Base-by-base conservation (phyloP, 1,140 invertebrate genomes). In the Euschistus heros region DNA sequence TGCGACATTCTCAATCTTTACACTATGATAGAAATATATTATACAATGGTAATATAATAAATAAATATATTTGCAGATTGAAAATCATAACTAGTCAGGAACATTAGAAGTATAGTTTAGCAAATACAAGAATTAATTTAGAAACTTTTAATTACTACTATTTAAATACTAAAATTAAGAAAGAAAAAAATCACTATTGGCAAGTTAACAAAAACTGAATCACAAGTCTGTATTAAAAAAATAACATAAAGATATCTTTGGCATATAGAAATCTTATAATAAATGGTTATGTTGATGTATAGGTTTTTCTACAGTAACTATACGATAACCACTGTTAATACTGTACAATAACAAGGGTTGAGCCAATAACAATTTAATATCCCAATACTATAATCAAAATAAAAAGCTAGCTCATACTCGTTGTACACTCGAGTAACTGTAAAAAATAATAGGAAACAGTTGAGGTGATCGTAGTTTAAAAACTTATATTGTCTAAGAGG, bases 321-420 rank as follows among this genome's bases (percentile, higher is more conserved):
- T n/a, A n/a, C n/a, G n/a, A 26, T 24, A 24, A 24, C 54, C 54
- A 22, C 26, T 57, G 22, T 14, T 57, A 57, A 57, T 57, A 57
- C 54, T 57, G 54, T 57, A 57, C 54, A 57, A 37, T 57, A 57
- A 57, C 54, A 57, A 57, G 24, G 24, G 54, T 57, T 57, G 54
- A 57, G 54, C 54, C 54, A 57, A 24, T 50, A 50, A 57, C 54
- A 57, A 22, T 24, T 17, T 22, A 10, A 57, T 24, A 27, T 50
- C 7, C 7, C 3, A 50, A 3, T 50, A 50, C n/a, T 50, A 6
- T 6, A 7, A 8, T 2, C 5, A 50, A 50, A 22, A 50, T 50
- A 50, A 50, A 20, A 50, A 20, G n/a, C 6, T 6, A 20, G 20
- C 14, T 20, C 2, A 50, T 8, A 1, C n/a, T 18, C 47, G 20